Evolutionary conservation across 2,113 vertebrate genomes (phyloP).

Genomic region (Xiphorhynchus elegans): DNA sequence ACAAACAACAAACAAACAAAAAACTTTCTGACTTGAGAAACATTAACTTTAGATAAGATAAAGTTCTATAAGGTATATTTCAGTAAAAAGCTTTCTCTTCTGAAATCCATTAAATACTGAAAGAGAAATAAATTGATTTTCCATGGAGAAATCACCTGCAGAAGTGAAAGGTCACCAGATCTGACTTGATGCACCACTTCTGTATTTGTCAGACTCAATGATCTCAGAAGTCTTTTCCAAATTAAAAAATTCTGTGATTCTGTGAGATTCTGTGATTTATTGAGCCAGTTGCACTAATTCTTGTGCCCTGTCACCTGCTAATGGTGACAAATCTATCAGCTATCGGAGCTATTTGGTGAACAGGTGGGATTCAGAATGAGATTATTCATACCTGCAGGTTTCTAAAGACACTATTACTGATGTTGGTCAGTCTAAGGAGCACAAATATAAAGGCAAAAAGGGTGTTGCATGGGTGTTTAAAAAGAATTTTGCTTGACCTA

Average conservation of each 20-base stretch:
- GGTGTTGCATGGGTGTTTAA: fast-evolving
- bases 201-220: not conserved
- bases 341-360: not conserved
- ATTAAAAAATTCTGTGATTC: not conserved
- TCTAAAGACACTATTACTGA: not conserved
- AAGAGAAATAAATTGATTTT: not conserved
- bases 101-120: not conserved
- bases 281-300: not conserved
- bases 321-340: not conserved
- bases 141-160: not conserved
- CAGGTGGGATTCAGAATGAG: not conserved
- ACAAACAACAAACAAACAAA: too few species aligned
- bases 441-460: not conserved
- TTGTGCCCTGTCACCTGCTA: not conserved
- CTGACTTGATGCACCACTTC: not conserved
- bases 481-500: not conserved
- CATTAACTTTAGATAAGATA: not conserved
- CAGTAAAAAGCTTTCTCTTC: not conserved
- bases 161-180: not conserved
- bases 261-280: not conserved
- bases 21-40: not conserved
- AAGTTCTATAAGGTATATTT: not conserved
- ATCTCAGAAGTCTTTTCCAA: not conserved
- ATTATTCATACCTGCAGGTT: not conserved
- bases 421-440: not conserved